Evolutionary conservation across 1,140 invertebrate genomes (phyloP).

Genomic region (Prorops nasuta): DNA sequence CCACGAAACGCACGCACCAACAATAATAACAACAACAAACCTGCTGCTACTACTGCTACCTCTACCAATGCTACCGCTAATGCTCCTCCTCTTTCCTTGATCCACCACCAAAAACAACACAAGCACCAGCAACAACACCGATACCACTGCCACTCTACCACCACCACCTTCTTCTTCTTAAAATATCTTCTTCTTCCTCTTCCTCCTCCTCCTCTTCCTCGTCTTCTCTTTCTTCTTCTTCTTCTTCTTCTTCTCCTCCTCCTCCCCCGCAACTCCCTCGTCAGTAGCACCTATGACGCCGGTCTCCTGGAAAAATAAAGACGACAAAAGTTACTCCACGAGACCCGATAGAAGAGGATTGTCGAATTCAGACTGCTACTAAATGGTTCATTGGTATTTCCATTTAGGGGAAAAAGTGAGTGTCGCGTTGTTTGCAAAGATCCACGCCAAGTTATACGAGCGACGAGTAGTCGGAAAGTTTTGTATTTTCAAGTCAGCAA

Average conservation of each 20-base stretch:
- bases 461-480: not conserved
- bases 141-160: not conserved
- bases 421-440: not conserved
- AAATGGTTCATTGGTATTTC: not conserved
- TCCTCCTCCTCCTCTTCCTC: conserved; percentile 17
- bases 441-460: not conserved
- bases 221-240: conserved; percentile 26
- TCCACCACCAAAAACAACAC: too few relatives aligned
- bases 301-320: conserved; percentile 22
- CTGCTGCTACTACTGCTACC: too few relatives aligned
- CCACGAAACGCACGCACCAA: not conserved
- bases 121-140: too few relatives aligned
- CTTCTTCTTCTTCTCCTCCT: conserved; percentile 8
- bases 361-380: not conserved
- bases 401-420: too few relatives aligned
- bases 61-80: too few relatives aligned
- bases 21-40: too few relatives aligned
- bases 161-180: not conserved
- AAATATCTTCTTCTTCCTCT: too few relatives aligned
- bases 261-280: conserved; percentile 1
- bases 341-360: not conserved
- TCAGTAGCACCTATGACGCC: conserved; percentile 10
- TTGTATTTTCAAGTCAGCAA: not conserved
- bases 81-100: too few relatives aligned
- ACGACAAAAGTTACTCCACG: too few relatives aligned